Conservation (phyloP, 92 coral and sea anemone genomes). For the Palythoa grandis region DNA sequence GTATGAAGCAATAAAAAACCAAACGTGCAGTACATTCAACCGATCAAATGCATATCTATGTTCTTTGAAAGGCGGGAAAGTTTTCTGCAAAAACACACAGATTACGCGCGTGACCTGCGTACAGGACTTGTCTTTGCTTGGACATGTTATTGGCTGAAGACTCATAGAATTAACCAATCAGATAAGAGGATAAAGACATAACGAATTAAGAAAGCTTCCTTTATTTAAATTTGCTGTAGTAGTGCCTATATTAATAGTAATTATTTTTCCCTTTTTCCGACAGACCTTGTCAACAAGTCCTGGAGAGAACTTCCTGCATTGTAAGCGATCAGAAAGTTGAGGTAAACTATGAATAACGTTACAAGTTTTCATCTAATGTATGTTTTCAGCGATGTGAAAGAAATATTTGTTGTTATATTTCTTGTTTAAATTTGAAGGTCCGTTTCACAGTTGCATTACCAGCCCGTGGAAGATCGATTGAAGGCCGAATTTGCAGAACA, state of each 20-base stretch:
- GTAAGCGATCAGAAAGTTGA: constrained; percentile 48
- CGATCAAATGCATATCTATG: neutral
- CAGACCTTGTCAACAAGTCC: constrained; percentile 70
- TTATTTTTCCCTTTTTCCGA: neutral
- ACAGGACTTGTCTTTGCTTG: neutral
- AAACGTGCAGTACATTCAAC: too few relatives aligned
- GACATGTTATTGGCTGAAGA: neutral
- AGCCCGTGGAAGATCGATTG: constrained; percentile 67
- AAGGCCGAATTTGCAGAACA: constrained; percentile 59
- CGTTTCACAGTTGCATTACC: constrained; percentile 68
- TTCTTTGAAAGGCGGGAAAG: neutral
- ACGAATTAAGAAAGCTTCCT: neutral
- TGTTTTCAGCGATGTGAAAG: neutral
- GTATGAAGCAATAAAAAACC: too few relatives aligned
- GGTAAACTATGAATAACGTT: constrained; percentile 25
- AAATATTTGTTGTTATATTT: neutral
- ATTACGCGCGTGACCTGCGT: neutral
- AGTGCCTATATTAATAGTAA: neutral
- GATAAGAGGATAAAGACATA: too few relatives aligned
- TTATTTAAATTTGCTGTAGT: neutral
- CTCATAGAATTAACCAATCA: too few relatives aligned
- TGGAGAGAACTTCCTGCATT: constrained; percentile 69
- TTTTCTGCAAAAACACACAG: neutral
- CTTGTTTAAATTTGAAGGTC: constrained; percentile 37
- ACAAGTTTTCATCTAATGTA: neutral